Conservation (phyloP, 1,140 invertebrate genomes). For the Yoshiicerus persimilis region DNA sequence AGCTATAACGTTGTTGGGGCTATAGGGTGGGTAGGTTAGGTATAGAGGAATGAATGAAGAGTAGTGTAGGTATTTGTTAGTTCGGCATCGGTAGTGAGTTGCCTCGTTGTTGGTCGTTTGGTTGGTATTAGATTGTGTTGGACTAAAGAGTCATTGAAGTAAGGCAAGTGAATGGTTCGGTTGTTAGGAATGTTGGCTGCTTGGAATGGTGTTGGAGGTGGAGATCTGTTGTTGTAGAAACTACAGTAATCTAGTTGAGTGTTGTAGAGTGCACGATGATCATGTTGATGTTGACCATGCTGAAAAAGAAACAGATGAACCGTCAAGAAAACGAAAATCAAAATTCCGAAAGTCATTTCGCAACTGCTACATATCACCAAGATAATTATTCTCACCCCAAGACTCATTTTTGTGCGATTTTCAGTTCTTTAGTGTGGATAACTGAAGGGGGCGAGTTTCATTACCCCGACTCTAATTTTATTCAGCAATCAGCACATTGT, state of each 20-base stretch:
- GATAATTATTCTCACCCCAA: neutral
- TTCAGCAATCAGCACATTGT: neutral
- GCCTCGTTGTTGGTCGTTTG: too few species aligned
- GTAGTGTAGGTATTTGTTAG: too few species aligned
- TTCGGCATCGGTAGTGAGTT: too few species aligned
- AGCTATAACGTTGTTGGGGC: too few species aligned
- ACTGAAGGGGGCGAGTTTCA: neutral
- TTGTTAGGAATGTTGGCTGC: neutral
- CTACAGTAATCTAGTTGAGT: neutral
- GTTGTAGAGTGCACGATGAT: slow-evolving; percentile 15
- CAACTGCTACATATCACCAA: neutral
- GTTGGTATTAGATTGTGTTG: neutral
- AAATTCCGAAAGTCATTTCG: neutral
- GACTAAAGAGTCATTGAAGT: neutral
- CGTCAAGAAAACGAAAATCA: neutral
- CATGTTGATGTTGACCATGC: slow-evolving; percentile 18
- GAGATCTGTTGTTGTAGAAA: neutral
- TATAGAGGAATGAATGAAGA: too few species aligned
- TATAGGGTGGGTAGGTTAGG: too few species aligned
- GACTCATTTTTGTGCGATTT: neutral
- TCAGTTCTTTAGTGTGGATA: neutral
- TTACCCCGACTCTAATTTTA: neutral
- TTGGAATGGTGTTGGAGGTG: neutral
- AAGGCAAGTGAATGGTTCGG: neutral
- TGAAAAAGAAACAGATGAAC: neutral